phyloP scores from a whole-genome alignment of 2,797 vertebrate species.

The Phalanger gymnotis region DNA sequence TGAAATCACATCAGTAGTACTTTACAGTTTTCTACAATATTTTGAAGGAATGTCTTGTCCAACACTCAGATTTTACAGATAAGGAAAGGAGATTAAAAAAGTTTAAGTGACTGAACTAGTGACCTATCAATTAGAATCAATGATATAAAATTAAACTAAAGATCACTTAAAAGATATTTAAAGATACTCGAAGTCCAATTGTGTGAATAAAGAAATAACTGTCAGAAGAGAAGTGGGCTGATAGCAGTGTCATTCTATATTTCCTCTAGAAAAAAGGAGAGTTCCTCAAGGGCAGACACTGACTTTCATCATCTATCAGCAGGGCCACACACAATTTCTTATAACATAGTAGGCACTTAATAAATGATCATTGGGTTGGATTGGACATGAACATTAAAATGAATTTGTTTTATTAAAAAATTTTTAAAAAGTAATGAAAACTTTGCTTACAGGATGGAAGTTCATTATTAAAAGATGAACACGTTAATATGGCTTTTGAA shows the following conservation, averaged over 20 bases:
- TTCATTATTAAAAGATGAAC: slow-evolving; percentile 91
- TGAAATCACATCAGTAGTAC: not conserved
- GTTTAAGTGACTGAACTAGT: not conserved
- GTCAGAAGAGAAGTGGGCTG: not conserved
- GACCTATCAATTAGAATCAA: not conserved
- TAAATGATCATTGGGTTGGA: not conserved
- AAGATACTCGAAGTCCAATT: slow-evolving; percentile 5
- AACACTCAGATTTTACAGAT: not conserved
- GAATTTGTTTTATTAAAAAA: slow-evolving; percentile 6
- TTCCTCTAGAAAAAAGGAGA: not conserved
- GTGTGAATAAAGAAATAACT: slow-evolving; percentile 21
- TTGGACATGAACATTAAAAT: not conserved
- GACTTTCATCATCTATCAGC: not conserved
- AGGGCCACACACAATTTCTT: not conserved
- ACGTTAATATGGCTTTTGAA: slow-evolving; percentile 92
- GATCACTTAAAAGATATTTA: not conserved
- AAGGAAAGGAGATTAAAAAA: not conserved
- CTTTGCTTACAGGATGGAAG: slow-evolving; percentile 87
- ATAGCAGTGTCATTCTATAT: not conserved
- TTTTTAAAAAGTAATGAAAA: slow-evolving; percentile 20
- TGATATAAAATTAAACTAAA: not conserved
- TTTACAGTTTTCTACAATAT: not conserved
- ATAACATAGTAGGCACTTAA: not conserved
- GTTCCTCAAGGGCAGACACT: not conserved
- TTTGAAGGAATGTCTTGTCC: not conserved